Base-by-base conservation (phyloP, 64 coral and sea anemone species). In the Montipora capricornis region DNA sequence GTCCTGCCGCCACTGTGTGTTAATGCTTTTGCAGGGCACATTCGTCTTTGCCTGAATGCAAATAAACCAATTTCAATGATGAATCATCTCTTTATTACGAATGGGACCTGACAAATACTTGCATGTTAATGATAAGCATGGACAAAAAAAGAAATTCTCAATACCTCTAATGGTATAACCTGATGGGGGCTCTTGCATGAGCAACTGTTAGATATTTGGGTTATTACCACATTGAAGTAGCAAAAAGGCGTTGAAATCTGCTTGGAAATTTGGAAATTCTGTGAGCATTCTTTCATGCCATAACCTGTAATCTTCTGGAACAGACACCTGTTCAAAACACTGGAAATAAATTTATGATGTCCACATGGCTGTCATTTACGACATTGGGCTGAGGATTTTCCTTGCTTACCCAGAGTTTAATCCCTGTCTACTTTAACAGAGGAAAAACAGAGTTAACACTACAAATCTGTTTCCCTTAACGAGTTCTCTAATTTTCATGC, bases 11-110 rank as follows among this genome's bases (percentile, higher is more conserved):
- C 66, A 81, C 78, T 69, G 62, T 20, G 69, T 91, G 6, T 78
- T 81, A 24, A 69, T 82, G 79, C 89, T 91, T 5, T 12, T 82
- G 64, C 89, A 91, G 4, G 89, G 89, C 47, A 91, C 61, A 82
- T 91, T 82, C 8, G 89, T 82, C 46, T 59, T 60, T 71, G 89
- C 89, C 89, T 82, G 46, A 52, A 73, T 37, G 52, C 52, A 55
- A 55, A 2, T 1, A 55, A 55, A 55, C 52, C 52, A 55, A 55
- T 75, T 75, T n/a, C 37, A 2, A 75, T 3, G 19, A 75, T 75
- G 73, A 75, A 22, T 75, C 1, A 75, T 22, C 73, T n/a, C 8
- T 75, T 75, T 75, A 6, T 22, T 3, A 22, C 2, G 73, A 22
- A 75, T 22, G 19, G 1, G 37, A n/a, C 52, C 52, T 55, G 2